Conservation (phyloP, 2,113 vertebrate species). For the Indri indri region DNA sequence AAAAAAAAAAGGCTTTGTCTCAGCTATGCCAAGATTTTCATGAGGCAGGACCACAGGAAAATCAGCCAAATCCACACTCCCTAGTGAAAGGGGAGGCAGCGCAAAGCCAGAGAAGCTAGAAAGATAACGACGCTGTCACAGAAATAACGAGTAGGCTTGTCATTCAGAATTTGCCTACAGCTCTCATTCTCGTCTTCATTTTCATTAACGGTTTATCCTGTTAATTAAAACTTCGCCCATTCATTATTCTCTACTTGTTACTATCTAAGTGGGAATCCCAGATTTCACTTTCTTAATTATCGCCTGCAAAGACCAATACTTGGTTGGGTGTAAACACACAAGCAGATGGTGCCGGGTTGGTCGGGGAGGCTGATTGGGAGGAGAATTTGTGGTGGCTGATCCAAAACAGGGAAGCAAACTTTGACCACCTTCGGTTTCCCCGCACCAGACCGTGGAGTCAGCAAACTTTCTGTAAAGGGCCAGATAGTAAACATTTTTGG, state of each 20-base stretch:
- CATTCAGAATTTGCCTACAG: not conserved
- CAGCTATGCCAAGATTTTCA: not conserved
- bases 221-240: not conserved
- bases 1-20: not conserved
- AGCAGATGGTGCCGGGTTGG: not conserved
- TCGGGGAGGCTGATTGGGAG: not conserved
- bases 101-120: not conserved
- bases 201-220: not conserved
- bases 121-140: not conserved
- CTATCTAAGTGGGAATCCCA: not conserved
- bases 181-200: not conserved
- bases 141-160: not conserved
- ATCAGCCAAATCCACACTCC: not conserved
- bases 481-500: not conserved
- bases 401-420: not conserved
- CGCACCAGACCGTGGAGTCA: no score
- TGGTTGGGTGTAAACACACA: not conserved
- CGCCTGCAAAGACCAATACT: not conserved
- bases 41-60: not conserved
- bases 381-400: not conserved
- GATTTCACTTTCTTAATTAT: slow-evolving; percentile 10
- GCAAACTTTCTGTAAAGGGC: not conserved
- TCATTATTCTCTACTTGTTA: not conserved
- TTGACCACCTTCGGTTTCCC: not conserved
- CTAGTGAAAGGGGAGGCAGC: not conserved